Base-by-base conservation (phyloP, 1,140 invertebrate species). In the Pseudomyrmex sp. region DNA sequence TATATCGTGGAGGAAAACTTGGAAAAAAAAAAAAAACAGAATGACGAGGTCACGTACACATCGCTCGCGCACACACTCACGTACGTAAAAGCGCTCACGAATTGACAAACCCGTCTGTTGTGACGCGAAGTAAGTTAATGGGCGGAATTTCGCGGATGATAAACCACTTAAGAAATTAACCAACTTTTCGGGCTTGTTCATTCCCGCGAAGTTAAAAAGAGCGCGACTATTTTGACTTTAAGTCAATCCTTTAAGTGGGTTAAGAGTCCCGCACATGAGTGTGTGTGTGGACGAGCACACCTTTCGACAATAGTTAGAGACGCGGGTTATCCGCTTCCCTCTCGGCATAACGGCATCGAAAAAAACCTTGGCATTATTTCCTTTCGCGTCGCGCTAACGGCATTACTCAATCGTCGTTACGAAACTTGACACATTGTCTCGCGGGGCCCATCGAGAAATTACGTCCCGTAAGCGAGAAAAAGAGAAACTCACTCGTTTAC, bases 281-380 rank as follows among this genome's bases (percentile, higher is more conserved):
- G 35, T 35, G 35, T n/a, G 20, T 20, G 8, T 8, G 12, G 46
- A 59, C n/a, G 12, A 2, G 2, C 44, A 70, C 56, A 56, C 12
- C 72, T 87, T 87, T 87, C 83, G 83, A 87, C 76, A 79, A 87
- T 65, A 54, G 83, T 70, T 18, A 20, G n/a, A 56, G 48, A 35
- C 35, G 62, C 69, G 59, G 59, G 73, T 88, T 88, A 86, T 83
- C 75, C 23, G 66, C 46, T 26, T 35, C 62, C 80, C 77, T 70
- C 73, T 59, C 44, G 35, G 18, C 72, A 18, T 50, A 65, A 66
- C 62, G 85, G 79, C 83, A 56, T 52, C 50, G 12, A 85, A 83
- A 35, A 35, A 35, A 90, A 85, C 91, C 91, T 92, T 92, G 91
- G 90, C 89, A 91, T 91, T 91, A 91, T 92, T 92, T 91, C 44